A percentile compares a stretch with the other conserved stretches of the same genome.
phyloP scores from a whole-genome alignment of 2,888 invertebrate genomes.

The Pemphredon lugubris region DNA sequence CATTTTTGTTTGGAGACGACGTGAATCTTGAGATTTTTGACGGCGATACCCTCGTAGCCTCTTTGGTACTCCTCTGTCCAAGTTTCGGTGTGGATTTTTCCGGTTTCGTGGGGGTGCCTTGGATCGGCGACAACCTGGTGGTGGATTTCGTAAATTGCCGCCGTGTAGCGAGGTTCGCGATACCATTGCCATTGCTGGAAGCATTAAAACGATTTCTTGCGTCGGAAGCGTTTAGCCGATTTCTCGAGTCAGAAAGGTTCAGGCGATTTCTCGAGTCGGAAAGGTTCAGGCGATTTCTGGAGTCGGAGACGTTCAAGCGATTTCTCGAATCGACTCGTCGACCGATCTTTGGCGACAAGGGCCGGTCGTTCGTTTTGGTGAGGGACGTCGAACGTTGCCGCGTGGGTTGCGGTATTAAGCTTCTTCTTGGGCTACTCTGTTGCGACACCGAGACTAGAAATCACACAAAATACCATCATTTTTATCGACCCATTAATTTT shows the following conservation, averaged over 20 bases:
- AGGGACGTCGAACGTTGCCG: slow-evolving; percentile 73
- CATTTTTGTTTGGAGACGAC: slow-evolving; percentile 52
- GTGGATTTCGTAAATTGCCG: slow-evolving; percentile 38
- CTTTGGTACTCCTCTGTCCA: slow-evolving; percentile 31
- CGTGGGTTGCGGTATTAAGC: slow-evolving; percentile 76
- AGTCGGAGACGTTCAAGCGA: slow-evolving; percentile 46
- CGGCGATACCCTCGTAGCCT: slow-evolving; percentile 32
- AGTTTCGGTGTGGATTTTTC: slow-evolving; percentile 38
- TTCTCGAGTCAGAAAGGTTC: slow-evolving; percentile 43
- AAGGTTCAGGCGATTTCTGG: slow-evolving; percentile 52
- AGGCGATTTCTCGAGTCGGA: slow-evolving; percentile 56
- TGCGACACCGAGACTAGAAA: slow-evolving; percentile 75
- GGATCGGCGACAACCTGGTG: slow-evolving; percentile 73
- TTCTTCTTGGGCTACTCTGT: slow-evolving; percentile 77
- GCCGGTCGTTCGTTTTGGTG: slow-evolving; percentile 66
- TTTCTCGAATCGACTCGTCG: slow-evolving; percentile 65
- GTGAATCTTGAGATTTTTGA: slow-evolving; percentile 51
- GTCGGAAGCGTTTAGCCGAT: slow-evolving; percentile 55
- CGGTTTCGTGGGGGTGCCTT: slow-evolving; percentile 75
- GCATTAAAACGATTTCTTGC: no score
- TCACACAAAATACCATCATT: background rate
- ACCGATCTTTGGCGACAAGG: slow-evolving; percentile 71
- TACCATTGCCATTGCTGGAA: slow-evolving; percentile 31
- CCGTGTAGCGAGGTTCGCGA: slow-evolving; percentile 34
- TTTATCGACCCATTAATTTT: background rate